phyloP scores from a whole-genome alignment of 1,140 invertebrate genomes.

The Drosophila bipectinata region DNA sequence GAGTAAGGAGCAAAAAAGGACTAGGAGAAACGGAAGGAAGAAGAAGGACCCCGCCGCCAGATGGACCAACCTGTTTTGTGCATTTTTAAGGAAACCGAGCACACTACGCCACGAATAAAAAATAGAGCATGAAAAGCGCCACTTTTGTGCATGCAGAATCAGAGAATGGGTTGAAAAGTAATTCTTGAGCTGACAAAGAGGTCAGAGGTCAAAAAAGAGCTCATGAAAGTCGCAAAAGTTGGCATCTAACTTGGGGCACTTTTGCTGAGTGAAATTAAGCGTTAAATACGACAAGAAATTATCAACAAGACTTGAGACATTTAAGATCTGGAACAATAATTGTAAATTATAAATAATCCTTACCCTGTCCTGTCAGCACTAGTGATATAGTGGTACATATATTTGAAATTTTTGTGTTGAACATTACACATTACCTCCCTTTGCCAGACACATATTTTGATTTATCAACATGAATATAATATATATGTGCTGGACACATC shows the following conservation, averaged over 20 bases:
- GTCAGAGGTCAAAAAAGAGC: not conserved
- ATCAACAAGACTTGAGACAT: not conserved
- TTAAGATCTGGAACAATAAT: not conserved
- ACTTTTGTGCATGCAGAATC: constrained; percentile 45
- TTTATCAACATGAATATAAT: constrained; percentile 40
- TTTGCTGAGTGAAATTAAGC: not conserved
- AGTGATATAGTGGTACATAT: constrained; percentile 24
- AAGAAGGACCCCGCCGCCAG: not conserved
- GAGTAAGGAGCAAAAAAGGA: not conserved
- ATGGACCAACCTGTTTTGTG: constrained; percentile 41
- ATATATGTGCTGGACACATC: constrained; percentile 40
- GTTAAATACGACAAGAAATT: not conserved
- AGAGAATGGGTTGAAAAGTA: constrained; percentile 13
- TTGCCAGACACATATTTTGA: constrained; percentile 22
- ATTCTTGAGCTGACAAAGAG: not conserved
- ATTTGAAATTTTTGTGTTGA: constrained; percentile 25
- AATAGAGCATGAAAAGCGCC: constrained; percentile 45
- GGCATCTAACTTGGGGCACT: not conserved
- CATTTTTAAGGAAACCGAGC: constrained; percentile 51
- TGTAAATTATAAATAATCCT: not conserved
- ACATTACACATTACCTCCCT: constrained; percentile 8
- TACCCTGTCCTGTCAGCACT: constrained; percentile 1
- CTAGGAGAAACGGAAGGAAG: not conserved
- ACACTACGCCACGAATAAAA: constrained; percentile 21
- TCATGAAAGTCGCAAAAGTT: constrained; percentile 2